Evolutionary conservation across 2,113 vertebrate genomes (phyloP), one percentile per base, ranked within the genome.

Genomic region (Syrmaticus mikado): DNA sequence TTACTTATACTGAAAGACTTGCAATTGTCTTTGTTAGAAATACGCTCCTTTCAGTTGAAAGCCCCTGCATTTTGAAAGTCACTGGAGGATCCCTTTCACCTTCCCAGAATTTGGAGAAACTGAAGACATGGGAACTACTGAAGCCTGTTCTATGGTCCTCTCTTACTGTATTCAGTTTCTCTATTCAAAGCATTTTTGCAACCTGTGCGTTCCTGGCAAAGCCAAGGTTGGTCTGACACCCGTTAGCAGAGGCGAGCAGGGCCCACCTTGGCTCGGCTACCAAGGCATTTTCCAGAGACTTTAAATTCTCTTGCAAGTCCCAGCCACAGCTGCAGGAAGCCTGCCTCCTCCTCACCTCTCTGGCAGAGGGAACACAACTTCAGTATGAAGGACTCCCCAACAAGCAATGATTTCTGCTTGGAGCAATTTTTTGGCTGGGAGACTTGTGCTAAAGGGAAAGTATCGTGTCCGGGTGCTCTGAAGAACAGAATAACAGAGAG

Each of bases 201-300:
- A 53, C 28, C 27, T 27, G 70, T 24, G 34, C 72, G 5, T 9
- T 90, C 45, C 58, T 90, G 57, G 84, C 53, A 61, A 64, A 80
- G 45, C 67, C 74, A 18, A 75, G 62, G 25, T 48, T 53, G 45
- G 58, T 22, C 83, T 55, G 60, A 13, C 38, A 32, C n/a, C 28
- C 0, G 0, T 48, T 53, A 25, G 18, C n/a, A 18, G 0, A 0
- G 64, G 32, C 0, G 0, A 52, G 25, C 2, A 1, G 30, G 25
- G 41, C 5, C 67, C 5, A 1, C 24, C 73, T 55, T 60, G 68
- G 13, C 61, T 83, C 34, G n/a, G 27, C 82, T 38, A 48, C 45
- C 67, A 21, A 22, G n/a, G 32, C n/a, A 8, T 76, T 72, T 79
- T 22, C 53, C 60, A 32, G 50, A 62, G 32, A 30, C 36, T 82